phyloP scores from a whole-genome alignment of 2,797 vertebrate species.

The Acrossocheilus wenchowensis region DNA sequence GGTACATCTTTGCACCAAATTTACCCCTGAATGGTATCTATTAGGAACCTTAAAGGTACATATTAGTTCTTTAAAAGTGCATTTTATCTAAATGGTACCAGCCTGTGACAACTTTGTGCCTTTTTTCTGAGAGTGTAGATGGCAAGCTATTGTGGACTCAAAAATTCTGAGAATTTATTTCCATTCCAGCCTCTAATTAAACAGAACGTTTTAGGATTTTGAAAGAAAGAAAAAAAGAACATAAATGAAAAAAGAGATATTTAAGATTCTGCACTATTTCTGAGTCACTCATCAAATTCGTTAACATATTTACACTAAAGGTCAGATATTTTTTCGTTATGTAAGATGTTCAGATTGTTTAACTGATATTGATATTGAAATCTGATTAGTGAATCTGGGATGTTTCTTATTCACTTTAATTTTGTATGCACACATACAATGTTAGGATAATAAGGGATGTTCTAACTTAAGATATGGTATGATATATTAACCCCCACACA shows the following conservation, averaged over 20 bases:
- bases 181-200: background rate
- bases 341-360: background rate
- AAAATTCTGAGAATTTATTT: background rate
- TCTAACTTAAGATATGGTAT: background rate
- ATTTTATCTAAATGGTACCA: background rate
- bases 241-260: background rate
- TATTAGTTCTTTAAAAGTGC: background rate
- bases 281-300: background rate
- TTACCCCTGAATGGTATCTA: background rate
- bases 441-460: background rate
- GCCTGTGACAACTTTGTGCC: background rate
- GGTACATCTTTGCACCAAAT: background rate
- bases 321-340: background rate
- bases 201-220: background rate
- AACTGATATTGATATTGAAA: background rate
- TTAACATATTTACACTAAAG: background rate
- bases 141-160: background rate
- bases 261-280: background rate
- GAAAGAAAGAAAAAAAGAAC: background rate
- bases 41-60: background rate
- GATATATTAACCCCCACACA: background rate
- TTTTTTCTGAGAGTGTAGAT: background rate
- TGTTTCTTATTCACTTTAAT: background rate
- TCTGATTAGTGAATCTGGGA: background rate
- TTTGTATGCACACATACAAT: background rate